Base-by-base conservation (phyloP, 2,888 invertebrate species). In the Dinocampus coccinellae region DNA sequence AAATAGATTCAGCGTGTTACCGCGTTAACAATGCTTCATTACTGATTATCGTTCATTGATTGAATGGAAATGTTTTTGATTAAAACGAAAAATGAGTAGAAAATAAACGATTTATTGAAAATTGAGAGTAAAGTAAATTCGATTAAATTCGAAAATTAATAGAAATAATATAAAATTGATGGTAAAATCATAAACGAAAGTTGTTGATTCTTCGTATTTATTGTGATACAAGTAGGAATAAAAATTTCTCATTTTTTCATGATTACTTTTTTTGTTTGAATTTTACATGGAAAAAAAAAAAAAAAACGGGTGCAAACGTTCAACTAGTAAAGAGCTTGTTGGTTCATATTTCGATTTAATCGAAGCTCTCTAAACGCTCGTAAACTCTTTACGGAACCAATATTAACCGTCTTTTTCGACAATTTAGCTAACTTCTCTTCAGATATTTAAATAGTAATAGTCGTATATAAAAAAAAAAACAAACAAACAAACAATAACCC, bases 31-130 rank as follows among this genome's bases (percentile, higher is more conserved):
- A 11, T 34, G 16, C 33, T 60, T 60, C 16, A 60, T 34, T 34
- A 60, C 11, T 60, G 47, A 20, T 47, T 47, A 29, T 55, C 42
- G 11, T 66, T 55, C 34, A 34, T 36, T 22, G n/a, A 55, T 36
- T 36, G 13, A 39, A 61, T 39, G 39, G 24, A 61, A 22, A 34
- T 39, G 7, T 4, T 22, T 11, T 66, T 36, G 24, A 66, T 20
- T 24, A 3, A 13, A 24, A 61, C n/a, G n/a, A 10, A 42, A 6
- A 47, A 47, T 47, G 16, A 47, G 6, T 39, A 39, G 3, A 39
- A 9, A 4, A 47, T 47, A 47, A 16, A 47, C 16, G 47, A 47
- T 16, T 47, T 16, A 7, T 20, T 7, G 47, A 7, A 16, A 47
- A 20, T 47, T 7, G 6, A 47, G 9, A n/a, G 16, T 47, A 16